Evolutionary conservation across 2,888 invertebrate genomes (phyloP), one percentile per base, ranked within the genome.

Genomic region (Xanthostigma xanthostigma): DNA sequence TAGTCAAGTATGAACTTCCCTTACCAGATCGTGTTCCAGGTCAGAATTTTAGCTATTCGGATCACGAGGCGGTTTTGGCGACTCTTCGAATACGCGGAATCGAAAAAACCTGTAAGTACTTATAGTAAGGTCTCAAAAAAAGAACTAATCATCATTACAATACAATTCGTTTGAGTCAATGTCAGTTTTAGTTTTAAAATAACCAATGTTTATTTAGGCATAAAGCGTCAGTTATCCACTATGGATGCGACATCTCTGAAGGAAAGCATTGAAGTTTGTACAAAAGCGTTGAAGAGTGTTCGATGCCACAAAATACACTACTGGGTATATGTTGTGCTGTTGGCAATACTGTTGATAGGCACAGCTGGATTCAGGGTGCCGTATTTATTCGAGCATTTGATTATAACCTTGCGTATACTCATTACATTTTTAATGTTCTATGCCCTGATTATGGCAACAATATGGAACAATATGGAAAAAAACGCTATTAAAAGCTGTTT

Each of bases 41-140:
- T 17, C 68, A 75, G 53, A 62, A 70, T 46, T 86, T 81, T 58
- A 90, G 90, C 57, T 92, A 81, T 66, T 92, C 93, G 0, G 93
- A 94, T 64, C 93, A 93, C 64, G 92, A 93, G 67, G 92, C 89
- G 11, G 81, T 93, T 8, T 67, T 76, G 51, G 75, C 84, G 8
- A 75, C 62, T 10, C 60, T 77, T 38, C 55, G 55, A 49, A 57
- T 72, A 12, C 50, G 49, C 12, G 53, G 51, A 48, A 51, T 53
- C 33, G 5, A 11, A 3, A 46, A 41, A 27, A 12, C 46, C 12
- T 46, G 53, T 56, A 49, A 44, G 44, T 43, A 50, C 10, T 45
- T 38, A 12, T 17, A 39, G 9, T 38, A 3, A 45, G 12, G 4
- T 17, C 2, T 4, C 17, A 17, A 17, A 17, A 17, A 4, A 17